A percentile compares a stretch with the other conserved stretches of the same genome.
phyloP scores from a whole-genome alignment of 1,140 invertebrate genomes.

The Diachasmimorpha longicaudata region DNA sequence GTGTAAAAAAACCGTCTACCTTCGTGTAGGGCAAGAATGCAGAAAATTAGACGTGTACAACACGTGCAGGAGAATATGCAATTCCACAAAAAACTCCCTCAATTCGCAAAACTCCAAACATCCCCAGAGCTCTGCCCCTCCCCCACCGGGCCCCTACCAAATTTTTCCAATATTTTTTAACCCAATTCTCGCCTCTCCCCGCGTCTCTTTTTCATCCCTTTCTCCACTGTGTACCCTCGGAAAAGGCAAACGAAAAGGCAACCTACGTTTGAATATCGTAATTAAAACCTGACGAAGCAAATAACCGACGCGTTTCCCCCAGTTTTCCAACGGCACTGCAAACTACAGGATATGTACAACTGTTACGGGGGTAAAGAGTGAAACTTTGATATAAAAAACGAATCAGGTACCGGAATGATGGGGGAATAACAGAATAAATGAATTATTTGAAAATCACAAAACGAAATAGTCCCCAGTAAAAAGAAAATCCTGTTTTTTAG shows the following conservation, averaged over 20 bases:
- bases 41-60: too few relatives aligned
- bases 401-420: too few relatives aligned
- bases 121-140: neutral
- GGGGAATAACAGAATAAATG: too few relatives aligned
- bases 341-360: neutral
- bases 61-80: too few relatives aligned
- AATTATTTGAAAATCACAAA: too few relatives aligned
- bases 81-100: neutral
- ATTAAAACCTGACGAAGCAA: constrained; percentile 17
- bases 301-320: neutral
- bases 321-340: neutral
- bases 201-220: neutral
- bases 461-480: too few relatives aligned
- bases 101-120: neutral
- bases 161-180: neutral
- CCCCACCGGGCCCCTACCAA: too few relatives aligned
- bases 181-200: neutral
- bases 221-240: neutral
- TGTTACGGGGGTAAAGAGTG: neutral
- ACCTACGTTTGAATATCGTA: constrained; percentile 8
- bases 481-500: too few relatives aligned
- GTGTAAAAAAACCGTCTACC: too few relatives aligned
- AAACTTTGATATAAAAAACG: neutral
- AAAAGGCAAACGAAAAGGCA: constrained; percentile 3
- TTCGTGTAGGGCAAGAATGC: too few relatives aligned